Percentiles rank a stretch among this genome's conserved stretches.
Evolutionary conservation across 2,113 vertebrate species (phyloP).

Genomic region (Typhlomys cinereus): DNA sequence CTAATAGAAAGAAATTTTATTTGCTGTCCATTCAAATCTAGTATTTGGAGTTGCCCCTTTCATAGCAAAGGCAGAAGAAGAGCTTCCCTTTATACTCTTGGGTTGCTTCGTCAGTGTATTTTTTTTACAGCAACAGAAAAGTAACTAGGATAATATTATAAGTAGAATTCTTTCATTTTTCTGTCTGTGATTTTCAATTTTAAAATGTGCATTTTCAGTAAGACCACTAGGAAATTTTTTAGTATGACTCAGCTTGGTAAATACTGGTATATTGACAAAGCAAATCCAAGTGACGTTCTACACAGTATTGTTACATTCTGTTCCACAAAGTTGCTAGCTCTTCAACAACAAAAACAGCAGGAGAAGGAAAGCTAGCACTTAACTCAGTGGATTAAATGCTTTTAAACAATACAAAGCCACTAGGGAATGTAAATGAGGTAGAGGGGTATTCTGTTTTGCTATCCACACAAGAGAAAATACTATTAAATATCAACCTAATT

Average conservation of each 20-base stretch:
- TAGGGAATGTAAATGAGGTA: background rate
- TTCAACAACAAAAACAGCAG: background rate
- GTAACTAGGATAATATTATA: background rate
- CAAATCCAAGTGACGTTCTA: background rate
- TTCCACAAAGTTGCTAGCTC: background rate
- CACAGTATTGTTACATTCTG: background rate
- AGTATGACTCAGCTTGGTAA: background rate
- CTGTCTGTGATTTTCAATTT: background rate
- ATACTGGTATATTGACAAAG: background rate
- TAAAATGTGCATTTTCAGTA: background rate
- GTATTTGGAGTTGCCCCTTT: background rate
- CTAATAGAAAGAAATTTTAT: no score
- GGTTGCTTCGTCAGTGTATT: no score
- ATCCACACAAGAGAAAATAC: background rate
- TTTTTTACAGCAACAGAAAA: no score
- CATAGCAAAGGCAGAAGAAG: background rate
- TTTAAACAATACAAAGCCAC: background rate
- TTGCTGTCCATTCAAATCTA: background rate
- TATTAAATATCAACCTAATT: slow-evolving; percentile 38
- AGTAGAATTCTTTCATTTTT: background rate
- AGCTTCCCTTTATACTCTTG: background rate
- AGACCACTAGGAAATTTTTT: background rate
- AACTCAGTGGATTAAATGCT: background rate
- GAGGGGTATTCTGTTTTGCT: background rate
- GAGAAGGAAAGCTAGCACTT: background rate